Percentiles rank a stretch among this genome's conserved stretches.
Evolutionary conservation across 2,888 invertebrate species (phyloP).

Genomic region (Ligdia adustata): DNA sequence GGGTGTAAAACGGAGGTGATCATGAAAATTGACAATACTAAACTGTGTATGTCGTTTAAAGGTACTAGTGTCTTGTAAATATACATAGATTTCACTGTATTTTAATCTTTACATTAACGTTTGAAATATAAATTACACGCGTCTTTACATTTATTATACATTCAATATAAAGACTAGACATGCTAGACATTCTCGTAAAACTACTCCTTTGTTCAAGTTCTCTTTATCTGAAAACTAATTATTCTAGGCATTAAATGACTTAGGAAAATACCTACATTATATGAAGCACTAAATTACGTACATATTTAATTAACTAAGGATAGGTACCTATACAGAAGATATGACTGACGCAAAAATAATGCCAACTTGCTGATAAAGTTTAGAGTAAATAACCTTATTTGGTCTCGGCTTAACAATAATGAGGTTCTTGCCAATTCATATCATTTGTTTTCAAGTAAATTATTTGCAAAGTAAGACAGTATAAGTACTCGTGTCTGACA

Average conservation of each 20-base stretch:
- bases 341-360: conserved; percentile 32
- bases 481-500: too few relatives aligned
- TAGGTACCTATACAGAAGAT: conserved; percentile 20
- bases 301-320: conserved; percentile 25
- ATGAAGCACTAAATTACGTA: conserved; percentile 23
- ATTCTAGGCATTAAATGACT: conserved; percentile 35
- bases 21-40: too few relatives aligned
- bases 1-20: too few relatives aligned
- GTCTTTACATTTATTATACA: too few relatives aligned
- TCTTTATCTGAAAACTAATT: conserved; percentile 30
- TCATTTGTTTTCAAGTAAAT: conserved; percentile 3
- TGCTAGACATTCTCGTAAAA: too few relatives aligned
- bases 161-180: too few relatives aligned
- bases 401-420: conserved; percentile 36
- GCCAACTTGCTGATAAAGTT: conserved; percentile 38
- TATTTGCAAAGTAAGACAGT: not conserved
- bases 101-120: too few relatives aligned
- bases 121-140: too few relatives aligned
- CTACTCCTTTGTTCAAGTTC: conserved; percentile 12
- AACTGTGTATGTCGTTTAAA: too few relatives aligned
- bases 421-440: conserved; percentile 22
- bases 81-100: too few relatives aligned
- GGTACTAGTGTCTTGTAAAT: too few relatives aligned
- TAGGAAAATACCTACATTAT: conserved; percentile 27
- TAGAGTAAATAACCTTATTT: conserved; percentile 45